These are phyloP conservation scores for Papilio aristodemus DNA, from an alignment of 1,140 invertebrate genomes.

Conservation along the genomic window DNA sequence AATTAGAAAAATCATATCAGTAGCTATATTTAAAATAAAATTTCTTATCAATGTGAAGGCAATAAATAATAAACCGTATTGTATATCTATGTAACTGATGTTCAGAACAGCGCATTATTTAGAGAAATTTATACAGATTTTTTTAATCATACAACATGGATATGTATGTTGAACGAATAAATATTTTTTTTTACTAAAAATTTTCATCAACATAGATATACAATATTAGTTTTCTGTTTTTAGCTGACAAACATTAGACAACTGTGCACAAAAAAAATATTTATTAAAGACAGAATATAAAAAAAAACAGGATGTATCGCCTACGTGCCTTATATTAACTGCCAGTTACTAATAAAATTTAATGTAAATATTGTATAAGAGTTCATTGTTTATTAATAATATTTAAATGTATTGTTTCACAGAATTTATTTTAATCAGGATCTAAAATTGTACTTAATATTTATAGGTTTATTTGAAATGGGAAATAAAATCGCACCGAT, in stretches of 20 bases:
- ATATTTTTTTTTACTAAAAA: too few species aligned
- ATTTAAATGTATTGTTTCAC: slow-evolving; percentile 14
- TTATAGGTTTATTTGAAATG: background rate
- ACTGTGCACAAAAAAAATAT: too few species aligned
- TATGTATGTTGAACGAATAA: too few species aligned
- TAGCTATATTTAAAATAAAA: background rate
- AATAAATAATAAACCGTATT: too few species aligned
- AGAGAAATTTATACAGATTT: background rate
- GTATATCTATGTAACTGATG: background rate
- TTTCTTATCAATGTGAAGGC: too few species aligned
- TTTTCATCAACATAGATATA: too few species aligned
- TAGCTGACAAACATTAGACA: too few species aligned
- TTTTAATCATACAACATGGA: too few species aligned
- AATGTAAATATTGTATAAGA: slow-evolving; percentile 62
- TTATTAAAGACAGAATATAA: background rate
- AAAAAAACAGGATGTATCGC: slow-evolving; percentile 36
- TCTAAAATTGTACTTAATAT: slow-evolving; percentile 31
- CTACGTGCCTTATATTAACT: slow-evolving; percentile 64
- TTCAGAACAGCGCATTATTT: background rate
- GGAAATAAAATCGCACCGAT: background rate
- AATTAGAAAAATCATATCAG: slow-evolving; percentile 24
- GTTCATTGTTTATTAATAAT: slow-evolving; percentile 17
- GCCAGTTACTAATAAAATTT: slow-evolving; percentile 69
- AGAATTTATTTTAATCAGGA: slow-evolving; percentile 3
- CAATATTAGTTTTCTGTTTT: too few species aligned